Evolutionary conservation across 2,113 vertebrate genomes (phyloP), one percentile per base, ranked within the genome.

Genomic region (Ursus arctos): DNA sequence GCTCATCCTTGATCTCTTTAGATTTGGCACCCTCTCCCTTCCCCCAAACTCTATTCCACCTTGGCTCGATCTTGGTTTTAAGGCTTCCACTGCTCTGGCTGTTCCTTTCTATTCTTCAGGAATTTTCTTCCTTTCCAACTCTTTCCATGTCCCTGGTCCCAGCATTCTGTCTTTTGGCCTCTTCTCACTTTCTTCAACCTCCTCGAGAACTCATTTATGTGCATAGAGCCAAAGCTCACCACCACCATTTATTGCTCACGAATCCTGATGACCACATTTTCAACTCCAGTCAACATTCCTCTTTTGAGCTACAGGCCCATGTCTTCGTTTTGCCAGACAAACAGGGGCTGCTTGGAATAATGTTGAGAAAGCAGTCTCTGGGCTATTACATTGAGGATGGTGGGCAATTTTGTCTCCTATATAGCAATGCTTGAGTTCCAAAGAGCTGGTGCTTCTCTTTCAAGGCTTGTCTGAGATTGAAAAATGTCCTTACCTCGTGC

Each of bases 161-260:
- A 12, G 28, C 5, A 47, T 89, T 80, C 43, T 49, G 1, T 16
- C 74, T 47, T 40, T 40, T 7, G 2, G 8, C 12, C 47, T 69
- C 9, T 36, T 82, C 49, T 80, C 8, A 4, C 4, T 7, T 16
- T 9, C 36, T 24, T 18, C 19, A 4, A 0, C 21, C 51, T 59
- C 24, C 31, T 33, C 9, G 57, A 47, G 59, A 61, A 6, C 13
- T 40, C n/a, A 6, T n/a, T 47, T 67, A 33, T 16, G 31, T 76
- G 31, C 24, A 3, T 2, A 26, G 2, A 65, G 28, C 47, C 40
- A 4, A 24, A 16, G 21, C 5, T 4, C 2, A 7, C 19, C 47
- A 2, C 40, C 13, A 10, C 1, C 31, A 12, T 43, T 40, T 26
- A 16, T 28, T 31, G 31, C 11, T 59, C 51, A 6, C n/a, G 1